phyloP scores from a whole-genome alignment of 1,140 invertebrate genomes.

The Sitobion miscanthi region DNA sequence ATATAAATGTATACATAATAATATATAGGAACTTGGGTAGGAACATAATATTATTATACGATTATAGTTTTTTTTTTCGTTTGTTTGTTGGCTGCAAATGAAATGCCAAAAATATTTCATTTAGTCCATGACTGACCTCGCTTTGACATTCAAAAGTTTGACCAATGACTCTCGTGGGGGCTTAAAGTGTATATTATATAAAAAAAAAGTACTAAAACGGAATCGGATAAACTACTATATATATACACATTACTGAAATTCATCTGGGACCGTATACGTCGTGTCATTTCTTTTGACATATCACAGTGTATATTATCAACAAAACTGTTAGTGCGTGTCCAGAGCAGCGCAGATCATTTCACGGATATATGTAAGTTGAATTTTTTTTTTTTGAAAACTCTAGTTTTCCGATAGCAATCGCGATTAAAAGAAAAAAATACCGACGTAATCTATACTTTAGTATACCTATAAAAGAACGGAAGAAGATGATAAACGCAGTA shows the following conservation, averaged over 20 bases:
- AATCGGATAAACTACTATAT: slow-evolving; percentile 21
- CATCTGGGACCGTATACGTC: background rate
- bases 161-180: slow-evolving; percentile 26
- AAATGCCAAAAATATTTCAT: slow-evolving; percentile 10
- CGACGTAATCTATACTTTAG: background rate
- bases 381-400: background rate
- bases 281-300: slow-evolving; percentile 22
- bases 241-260: background rate
- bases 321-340: background rate
- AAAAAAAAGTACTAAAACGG: slow-evolving; percentile 6
- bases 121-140: background rate
- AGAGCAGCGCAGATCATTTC: background rate
- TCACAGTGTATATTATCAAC: background rate
- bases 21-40: background rate
- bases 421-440: background rate
- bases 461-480: background rate
- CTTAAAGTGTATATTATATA: background rate
- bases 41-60: background rate
- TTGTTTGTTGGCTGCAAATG: background rate
- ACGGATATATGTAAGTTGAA: background rate
- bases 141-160: slow-evolving; percentile 34
- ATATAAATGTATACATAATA: background rate
- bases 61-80: background rate
- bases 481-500: background rate
- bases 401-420: background rate